A percentile compares a stretch with the other conserved stretches of the same genome.
Evolutionary conservation across 2,113 vertebrate genomes (phyloP).

Genomic region (Austrofundulus limnaeus): DNA sequence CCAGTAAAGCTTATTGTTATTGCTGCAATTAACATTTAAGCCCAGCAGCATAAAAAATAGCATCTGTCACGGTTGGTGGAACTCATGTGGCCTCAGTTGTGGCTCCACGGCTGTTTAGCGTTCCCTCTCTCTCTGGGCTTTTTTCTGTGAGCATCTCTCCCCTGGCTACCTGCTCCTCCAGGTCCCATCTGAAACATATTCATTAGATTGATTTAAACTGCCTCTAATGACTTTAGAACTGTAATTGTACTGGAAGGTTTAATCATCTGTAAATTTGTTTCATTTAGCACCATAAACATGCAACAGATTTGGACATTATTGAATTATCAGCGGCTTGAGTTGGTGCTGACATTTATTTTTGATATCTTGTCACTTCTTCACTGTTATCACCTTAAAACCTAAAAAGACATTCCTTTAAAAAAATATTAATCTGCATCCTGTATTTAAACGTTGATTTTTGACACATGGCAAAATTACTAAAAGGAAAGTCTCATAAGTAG

Average conservation of each 20-base stretch:
- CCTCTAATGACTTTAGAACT: conserved; percentile 55
- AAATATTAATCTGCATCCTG: too few relatives aligned
- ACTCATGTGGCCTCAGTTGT: conserved; percentile 42
- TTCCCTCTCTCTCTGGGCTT: conserved; percentile 9
- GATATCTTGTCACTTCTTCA: too few relatives aligned
- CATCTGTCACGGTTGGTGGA: conserved; percentile 58
- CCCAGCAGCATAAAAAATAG: conserved; percentile 55
- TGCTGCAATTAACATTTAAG: conserved; percentile 71
- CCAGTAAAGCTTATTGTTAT: conserved; percentile 74
- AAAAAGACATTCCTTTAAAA: too few relatives aligned
- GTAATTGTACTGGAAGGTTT: conserved; percentile 54
- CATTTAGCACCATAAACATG: conserved; percentile 7
- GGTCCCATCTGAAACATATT: conserved; percentile 63
- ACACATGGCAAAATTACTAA: too few relatives aligned
- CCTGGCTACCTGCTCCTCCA: conserved; percentile 40
- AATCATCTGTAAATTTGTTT: conserved; percentile 33
- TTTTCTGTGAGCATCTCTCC: conserved; percentile 7
- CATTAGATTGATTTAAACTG: conserved; percentile 65
- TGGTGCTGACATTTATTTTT: too few relatives aligned
- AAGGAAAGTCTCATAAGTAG: too few relatives aligned
- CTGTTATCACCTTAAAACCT: too few relatives aligned
- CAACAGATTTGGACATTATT: conserved; percentile 1
- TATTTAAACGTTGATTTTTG: too few relatives aligned
- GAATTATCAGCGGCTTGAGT: conserved; percentile 17
- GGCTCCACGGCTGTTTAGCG: conserved; percentile 33